Base-by-base conservation (phyloP, 2,888 invertebrate genomes). In the Chrysomela aeneicollis region DNA sequence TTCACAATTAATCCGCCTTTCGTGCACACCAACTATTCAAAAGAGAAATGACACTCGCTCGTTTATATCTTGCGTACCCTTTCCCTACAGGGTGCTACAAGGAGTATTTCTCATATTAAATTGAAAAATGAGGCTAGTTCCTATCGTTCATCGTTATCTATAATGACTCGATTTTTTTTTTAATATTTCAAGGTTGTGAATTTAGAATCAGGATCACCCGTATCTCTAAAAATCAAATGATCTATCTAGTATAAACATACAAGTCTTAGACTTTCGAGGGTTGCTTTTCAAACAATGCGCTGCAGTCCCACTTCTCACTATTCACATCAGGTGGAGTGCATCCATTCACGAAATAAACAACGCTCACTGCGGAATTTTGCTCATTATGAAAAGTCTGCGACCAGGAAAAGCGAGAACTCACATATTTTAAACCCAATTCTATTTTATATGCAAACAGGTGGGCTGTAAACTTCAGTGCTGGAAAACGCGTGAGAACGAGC, bases 281-380 rank as follows among this genome's bases (percentile, higher is more conserved):
- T n/a, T n/a, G n/a, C n/a, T n/a, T 70, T 63, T 57, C 61, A 64
- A 70, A 67, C 58, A 26, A 6, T 26, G 6, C 35, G 12, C 12
- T 35, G 35, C 35, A 35, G 35, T 35, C 26, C 26, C 26, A 26
- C 6, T 26, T 6, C 6, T 26, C 6, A 26, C 26, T 26, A 26
- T 26, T n/a, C 26, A 26, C 26, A n/a, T n/a, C n/a, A n/a, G n/a
- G n/a, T n/a, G n/a, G 26, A 26, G 26, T 26, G 26, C 26, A 26
- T 26, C 71, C 70, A 72, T 71, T 67, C 68, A 68, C 61, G 66
- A 63, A 71, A 70, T 68, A 70, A 70, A 69, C 66, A 68, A 63
- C 61, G 64, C 63, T 61, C 59, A 67, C 71, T 66, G 64, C 64
- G 66, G 66, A 73, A 68, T 71, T 69, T 68, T 68, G 67, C 69